phyloP scores from a whole-genome alignment of 2,113 vertebrate genomes.

The Ariopsis seemanni region DNA sequence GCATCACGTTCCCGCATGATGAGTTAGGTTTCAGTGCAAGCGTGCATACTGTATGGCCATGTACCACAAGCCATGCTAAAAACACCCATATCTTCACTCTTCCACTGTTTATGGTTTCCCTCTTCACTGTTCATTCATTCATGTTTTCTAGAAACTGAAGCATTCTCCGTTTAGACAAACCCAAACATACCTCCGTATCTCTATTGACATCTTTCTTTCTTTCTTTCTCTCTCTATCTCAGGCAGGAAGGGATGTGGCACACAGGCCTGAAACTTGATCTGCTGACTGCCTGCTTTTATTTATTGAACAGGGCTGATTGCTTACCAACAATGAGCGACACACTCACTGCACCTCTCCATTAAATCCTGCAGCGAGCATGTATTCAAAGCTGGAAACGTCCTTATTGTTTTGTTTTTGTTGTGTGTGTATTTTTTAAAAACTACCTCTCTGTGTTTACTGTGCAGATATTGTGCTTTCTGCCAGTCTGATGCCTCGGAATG shows the following conservation, averaged over 20 bases:
- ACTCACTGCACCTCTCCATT: background rate
- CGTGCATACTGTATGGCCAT: background rate
- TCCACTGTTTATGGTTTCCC: background rate
- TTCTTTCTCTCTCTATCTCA: background rate
- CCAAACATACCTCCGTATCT: background rate
- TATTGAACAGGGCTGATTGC: slow-evolving; percentile 58
- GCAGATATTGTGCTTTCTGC: slow-evolving; percentile 16
- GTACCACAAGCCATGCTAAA: background rate
- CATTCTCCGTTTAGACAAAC: background rate
- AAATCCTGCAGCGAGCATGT: slow-evolving; percentile 11
- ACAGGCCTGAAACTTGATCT: slow-evolving; percentile 57
- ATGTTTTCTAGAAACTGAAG: background rate
- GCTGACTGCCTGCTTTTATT: slow-evolving; percentile 66
- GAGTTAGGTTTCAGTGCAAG: background rate
- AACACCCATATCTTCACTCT: background rate
- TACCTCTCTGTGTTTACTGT: slow-evolving; percentile 33
- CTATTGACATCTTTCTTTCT: background rate
- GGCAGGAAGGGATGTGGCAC: background rate
- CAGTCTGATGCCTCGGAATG: slow-evolving; percentile 6
- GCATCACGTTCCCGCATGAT: background rate
- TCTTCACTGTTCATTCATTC: background rate
- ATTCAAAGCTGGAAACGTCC: slow-evolving; percentile 50
- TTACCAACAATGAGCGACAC: slow-evolving; percentile 64
- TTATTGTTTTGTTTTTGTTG: slow-evolving; percentile 36
- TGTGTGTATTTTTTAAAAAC: slow-evolving; percentile 15